phyloP scores from a whole-genome alignment of 2,113 vertebrate genomes.

The Mohoua ochrocephala region DNA sequence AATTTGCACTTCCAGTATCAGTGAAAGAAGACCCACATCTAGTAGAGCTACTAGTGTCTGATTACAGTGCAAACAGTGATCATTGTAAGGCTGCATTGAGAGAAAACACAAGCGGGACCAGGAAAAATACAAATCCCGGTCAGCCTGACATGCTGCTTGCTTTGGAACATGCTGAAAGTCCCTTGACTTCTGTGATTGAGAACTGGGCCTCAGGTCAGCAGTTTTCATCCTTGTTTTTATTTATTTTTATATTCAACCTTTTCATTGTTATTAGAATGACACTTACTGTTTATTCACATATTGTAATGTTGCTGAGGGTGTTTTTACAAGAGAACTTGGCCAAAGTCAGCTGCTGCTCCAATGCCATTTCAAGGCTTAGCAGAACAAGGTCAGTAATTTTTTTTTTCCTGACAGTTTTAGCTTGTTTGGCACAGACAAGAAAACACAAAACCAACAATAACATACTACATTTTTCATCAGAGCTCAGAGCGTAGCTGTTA shows the following conservation, averaged over 20 bases:
- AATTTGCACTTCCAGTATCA: neutral
- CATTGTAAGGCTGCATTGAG: fast-evolving
- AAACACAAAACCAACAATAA: neutral
- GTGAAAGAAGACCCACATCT: neutral
- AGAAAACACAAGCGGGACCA: neutral
- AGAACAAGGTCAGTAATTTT: neutral
- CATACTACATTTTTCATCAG: neutral
- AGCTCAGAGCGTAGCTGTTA: fast-evolving
- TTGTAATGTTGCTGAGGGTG: neutral
- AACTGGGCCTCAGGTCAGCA: neutral
- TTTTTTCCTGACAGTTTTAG: neutral
- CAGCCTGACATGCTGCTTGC: neutral
- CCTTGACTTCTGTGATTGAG: neutral
- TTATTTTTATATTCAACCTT: slow-evolving; percentile 28
- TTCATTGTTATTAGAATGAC: neutral
- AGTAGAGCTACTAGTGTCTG: neutral
- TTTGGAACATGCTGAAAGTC: neutral
- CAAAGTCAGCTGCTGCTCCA: slow-evolving; percentile 18
- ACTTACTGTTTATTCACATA: slow-evolving; percentile 29
- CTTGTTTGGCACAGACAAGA: neutral
- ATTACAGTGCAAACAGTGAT: neutral
- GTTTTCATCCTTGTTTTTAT: slow-evolving; percentile 22
- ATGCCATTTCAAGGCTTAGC: neutral
- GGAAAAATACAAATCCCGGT: neutral
- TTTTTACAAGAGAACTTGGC: slow-evolving; percentile 16